Evolutionary conservation across 2,888 invertebrate genomes (phyloP), one percentile per base, ranked within the genome.

Genomic region (Portevinia maculata): DNA sequence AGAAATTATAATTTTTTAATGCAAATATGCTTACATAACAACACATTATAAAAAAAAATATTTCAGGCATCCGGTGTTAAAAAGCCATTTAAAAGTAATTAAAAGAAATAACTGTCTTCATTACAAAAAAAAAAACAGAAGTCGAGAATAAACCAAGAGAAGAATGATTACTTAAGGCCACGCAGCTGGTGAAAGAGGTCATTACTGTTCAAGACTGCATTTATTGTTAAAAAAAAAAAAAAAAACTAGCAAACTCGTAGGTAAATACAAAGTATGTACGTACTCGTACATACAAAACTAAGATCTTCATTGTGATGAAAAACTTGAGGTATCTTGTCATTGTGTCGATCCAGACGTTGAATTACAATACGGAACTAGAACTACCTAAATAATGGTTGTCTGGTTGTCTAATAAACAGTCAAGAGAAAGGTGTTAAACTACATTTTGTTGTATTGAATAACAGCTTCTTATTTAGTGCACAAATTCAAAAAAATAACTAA

Each of bases 1-100:
- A 37, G 28, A 9, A 50, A 13, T 52, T 32, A 41, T 53, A 21
- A 7, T 3, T 53, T 53, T 21, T 32, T 3, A 32, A 44, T 32
- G 44, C 32, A 44, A 53, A 53, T 39, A 52, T 37, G 17, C n/a
- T 11, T 28, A 28, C 7, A 1, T 28, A 28, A 7, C 8, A 15
- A 21, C 13, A 21, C 21, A 34, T 21, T 5, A 28, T 6, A 13
- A n/a, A 17, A 8, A 9, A 9, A 13, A 19, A 30, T 15, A 28
- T 9, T 28, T 30, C 6, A 21, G n/a, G 13, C 65, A 65, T 41
- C 65, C 65, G 64, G 30, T 30, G 24, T 13, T 39, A 32, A 11
- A 6, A 17, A 39, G 1, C 9, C 62, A 73, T 73, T 73, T 64
- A 62, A 73, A 64, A 64, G 73, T 64, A 55, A 73, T 73, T 64